phyloP scores from a whole-genome alignment of 2,888 invertebrate species.

The Rhyacophila evoluta region DNA sequence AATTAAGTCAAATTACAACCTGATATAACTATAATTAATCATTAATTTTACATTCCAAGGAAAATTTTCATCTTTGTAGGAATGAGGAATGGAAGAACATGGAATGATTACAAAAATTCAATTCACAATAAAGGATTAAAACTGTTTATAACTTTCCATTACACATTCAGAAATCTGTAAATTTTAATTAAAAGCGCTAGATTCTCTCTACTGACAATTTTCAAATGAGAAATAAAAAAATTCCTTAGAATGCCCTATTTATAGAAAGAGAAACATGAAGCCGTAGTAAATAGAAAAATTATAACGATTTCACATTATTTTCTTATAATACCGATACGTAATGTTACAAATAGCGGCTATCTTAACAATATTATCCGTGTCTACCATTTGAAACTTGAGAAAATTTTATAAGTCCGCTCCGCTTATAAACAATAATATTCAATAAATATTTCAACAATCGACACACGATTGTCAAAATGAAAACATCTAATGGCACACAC shows the following conservation, averaged over 20 bases:
- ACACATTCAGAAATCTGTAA: neutral
- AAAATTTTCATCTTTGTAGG: constrained; percentile 36
- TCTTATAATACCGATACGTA: constrained; percentile 8
- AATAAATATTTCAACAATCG: constrained; percentile 27
- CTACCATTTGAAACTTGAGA: constrained; percentile 35
- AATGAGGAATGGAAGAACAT: constrained; percentile 40
- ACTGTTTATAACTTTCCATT: neutral
- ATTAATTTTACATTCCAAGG: constrained; percentile 46
- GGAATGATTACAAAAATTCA: constrained; percentile 2
- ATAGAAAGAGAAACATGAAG: constrained; percentile 29
- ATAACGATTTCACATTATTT: constrained; percentile 28
- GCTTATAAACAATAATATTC: constrained; percentile 39
- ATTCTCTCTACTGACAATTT: too few species aligned
- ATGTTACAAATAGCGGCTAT: constrained; percentile 31
- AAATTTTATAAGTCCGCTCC: constrained; percentile 41
- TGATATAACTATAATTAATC: constrained; percentile 27
- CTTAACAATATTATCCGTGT: constrained; percentile 29
- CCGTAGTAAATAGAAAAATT: constrained; percentile 13
- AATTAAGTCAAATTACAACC: constrained; percentile 36
- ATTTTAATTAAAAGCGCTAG: neutral
- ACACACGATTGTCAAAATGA: constrained; percentile 42
- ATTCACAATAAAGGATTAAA: neutral
- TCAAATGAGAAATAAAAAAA: constrained; percentile 23
- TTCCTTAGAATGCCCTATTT: constrained; percentile 43
- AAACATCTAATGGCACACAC: constrained; percentile 54